These are phyloP conservation scores for Cerastis leucographa DNA, from an alignment of 2,888 invertebrate genomes.

Conservation along the genomic window DNA sequence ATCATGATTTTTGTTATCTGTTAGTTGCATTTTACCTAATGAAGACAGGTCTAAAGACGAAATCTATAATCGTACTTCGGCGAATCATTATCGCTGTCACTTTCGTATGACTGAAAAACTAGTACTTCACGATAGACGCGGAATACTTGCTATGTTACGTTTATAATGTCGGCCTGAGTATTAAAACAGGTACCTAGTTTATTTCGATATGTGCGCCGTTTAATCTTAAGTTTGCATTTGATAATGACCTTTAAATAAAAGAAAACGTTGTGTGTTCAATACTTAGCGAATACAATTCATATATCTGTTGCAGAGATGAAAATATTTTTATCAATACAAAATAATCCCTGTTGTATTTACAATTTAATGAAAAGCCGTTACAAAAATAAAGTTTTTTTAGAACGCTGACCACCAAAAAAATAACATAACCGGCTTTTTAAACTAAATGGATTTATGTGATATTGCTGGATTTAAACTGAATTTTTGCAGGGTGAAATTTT, in stretches of 20 bases:
- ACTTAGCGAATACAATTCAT: background rate
- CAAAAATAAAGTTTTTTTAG: slow-evolving; percentile 8
- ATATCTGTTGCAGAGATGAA: slow-evolving; percentile 18
- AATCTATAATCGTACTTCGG: background rate
- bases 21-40: background rate
- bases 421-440: slow-evolving; percentile 27
- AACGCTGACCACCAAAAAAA: slow-evolving; percentile 6
- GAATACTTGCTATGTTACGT: background rate
- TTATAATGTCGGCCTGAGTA: background rate
- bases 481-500: slow-evolving; percentile 57
- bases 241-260: background rate
- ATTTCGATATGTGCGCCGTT: slow-evolving; percentile 8
- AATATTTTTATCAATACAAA: slow-evolving; percentile 21
- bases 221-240: slow-evolving; percentile 25
- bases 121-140: background rate
- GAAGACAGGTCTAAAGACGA: background rate
- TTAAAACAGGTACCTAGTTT: background rate
- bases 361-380: slow-evolving; percentile 10
- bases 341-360: slow-evolving; percentile 23
- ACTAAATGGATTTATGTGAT: slow-evolving; percentile 45
- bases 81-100: background rate
- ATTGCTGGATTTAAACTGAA: slow-evolving; percentile 51
- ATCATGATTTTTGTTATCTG: background rate
- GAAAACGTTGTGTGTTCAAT: slow-evolving; percentile 7
- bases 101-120: background rate